Conservation (phyloP, 2,888 invertebrate species). For the Pseudococcus viburni region DNA sequence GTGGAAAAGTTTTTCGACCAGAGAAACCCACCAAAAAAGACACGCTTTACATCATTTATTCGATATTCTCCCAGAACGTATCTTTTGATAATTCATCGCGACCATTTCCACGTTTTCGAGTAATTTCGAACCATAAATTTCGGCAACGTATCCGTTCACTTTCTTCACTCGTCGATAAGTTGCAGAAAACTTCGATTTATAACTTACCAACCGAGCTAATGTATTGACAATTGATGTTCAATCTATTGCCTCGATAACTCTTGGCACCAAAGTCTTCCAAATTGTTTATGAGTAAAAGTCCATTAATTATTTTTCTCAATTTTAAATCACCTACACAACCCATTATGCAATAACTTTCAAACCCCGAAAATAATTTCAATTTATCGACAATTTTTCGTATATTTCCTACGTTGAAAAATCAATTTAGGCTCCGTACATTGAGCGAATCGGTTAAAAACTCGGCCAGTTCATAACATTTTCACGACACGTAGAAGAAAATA, state of each 20-base stretch:
- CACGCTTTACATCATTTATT: not conserved
- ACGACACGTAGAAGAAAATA: not conserved
- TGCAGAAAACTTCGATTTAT: not conserved
- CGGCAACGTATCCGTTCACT: constrained; percentile 18
- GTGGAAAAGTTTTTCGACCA: constrained; percentile 1
- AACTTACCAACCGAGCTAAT: not conserved
- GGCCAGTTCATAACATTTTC: not conserved
- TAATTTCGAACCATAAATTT: constrained; percentile 9
- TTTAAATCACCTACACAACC: constrained; percentile 1
- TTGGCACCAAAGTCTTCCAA: not conserved
- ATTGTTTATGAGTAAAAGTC: constrained; percentile 23
- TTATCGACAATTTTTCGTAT: not conserved
- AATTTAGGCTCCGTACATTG: not conserved
- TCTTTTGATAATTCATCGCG: not conserved
- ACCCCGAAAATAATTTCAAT: not conserved
- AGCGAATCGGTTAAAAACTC: not conserved
- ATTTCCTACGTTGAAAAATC: constrained; percentile 6
- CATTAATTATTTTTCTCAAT: not conserved
- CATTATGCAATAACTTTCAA: not conserved
- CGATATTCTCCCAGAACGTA: not conserved
- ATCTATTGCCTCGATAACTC: constrained; percentile 6
- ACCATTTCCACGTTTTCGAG: not conserved
- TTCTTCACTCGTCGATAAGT: not conserved
- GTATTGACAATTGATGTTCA: constrained; percentile 4
- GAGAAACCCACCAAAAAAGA: not conserved